Base-by-base conservation (phyloP, 2,888 invertebrate species). In the Chymomyza amoena region DNA sequence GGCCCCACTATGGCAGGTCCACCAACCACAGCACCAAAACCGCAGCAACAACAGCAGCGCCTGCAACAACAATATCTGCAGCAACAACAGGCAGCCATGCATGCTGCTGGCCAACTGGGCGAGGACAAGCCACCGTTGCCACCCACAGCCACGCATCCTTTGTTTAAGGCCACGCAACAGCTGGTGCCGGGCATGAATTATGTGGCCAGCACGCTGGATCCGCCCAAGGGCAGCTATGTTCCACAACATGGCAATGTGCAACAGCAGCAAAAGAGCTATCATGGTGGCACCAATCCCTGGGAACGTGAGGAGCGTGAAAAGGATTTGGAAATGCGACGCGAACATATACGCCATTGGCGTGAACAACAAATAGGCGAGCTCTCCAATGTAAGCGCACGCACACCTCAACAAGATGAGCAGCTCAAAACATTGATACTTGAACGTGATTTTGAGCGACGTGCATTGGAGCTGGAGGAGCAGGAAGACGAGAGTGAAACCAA, bases 261-360 rank as follows among this genome's bases (percentile, higher is more conserved):
- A 4, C 70, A 78, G 6, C 36, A 77, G 56, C 84, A 85, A 54
- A 89, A 90, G 64, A 87, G 84, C 56, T 87, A 79, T 61, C 56
- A 61, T 16, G 66, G 84, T 66, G 92, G 93, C 89, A 93, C 95
- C 83, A 97, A 96, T 93, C 97, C 98, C 1, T 98, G 98, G 98
- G 97, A 97, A 87, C 93, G 97, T 32, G 98, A 98, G 92, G 97
- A 97, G 91, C 95, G 96, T 83, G 98, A 98, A 92, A 95, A 96
- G 81, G 95, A 96, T 88, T 70, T 90, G 83, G 95, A 95, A 80
- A 93, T 95, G 64, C 93, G 96, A 68, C 93, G 96, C 72, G 95
- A 96, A 88, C 95, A 95, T n/a, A 94, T 95, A 2, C 93, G 95
- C 50, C 94, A 95, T 63, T 94, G 94, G 95, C 95, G 98, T 64